Evolutionary conservation across 2,113 vertebrate genomes (phyloP), one percentile per base, ranked within the genome.

Genomic region (Silurus glanis): DNA sequence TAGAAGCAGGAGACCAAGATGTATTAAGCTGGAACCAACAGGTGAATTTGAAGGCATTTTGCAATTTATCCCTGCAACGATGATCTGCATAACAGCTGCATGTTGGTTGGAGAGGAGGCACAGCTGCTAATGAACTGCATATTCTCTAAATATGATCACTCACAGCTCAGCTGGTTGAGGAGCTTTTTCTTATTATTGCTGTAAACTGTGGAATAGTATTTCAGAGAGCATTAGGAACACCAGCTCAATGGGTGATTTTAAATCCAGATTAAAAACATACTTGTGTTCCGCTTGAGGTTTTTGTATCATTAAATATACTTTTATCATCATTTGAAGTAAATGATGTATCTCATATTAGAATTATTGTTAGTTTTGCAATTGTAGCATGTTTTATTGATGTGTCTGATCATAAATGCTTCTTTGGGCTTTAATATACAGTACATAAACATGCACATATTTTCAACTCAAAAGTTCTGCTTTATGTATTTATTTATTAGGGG

Each of bases 21-120:
- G 16, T 74, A 90, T 85, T 89, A 90, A 91, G 90, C 90, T 88
- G 88, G 88, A 58, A 84, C 0, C 55, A 80, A 71, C 51, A 80
- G 69, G 75, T 80, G 62, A 84, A 87, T 76, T 72, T 66, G 82
- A 84, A 84, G 17, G 74, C 71, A 49, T 61, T 56, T 87, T 79
- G 74, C 51, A 69, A 82, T 87, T 64, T 23, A 64, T 85, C 71
- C 75, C 14, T 64, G 51, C 14, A 25, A 67, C 23, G 49, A 64
- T 80, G 87, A 84, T 90, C 86, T 88, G 76, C 84, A 88, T 84
- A 72, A 79, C 55, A 88, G 84, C 84, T 86, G 61, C 71, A 79
- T 86, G 45, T 81, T 84, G 7, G 74, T 71, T 88, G 62, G 28
- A n/a, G 81, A 61, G 64, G 75, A 71, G 72, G 17, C 75, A 76